These are phyloP conservation scores for Hozukius guyotensis DNA, from an alignment of 2,797 vertebrate species.

Conservation along the genomic window DNA sequence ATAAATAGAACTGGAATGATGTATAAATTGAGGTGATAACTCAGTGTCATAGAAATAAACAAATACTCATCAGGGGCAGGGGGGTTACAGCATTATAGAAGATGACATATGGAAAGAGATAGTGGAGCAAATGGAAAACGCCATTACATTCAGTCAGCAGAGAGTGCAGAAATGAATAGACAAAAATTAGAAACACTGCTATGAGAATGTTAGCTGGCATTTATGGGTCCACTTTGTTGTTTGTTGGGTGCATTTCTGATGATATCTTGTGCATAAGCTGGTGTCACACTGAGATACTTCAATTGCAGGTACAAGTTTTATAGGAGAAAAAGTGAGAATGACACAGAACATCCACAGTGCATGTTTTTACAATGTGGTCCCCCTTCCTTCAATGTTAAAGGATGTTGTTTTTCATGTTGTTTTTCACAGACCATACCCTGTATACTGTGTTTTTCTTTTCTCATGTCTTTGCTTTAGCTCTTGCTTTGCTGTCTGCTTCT, in stretches of 20 bases:
- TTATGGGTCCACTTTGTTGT: neutral
- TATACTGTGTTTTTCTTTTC: neutral
- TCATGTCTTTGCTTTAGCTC: neutral
- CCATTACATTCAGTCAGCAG: neutral
- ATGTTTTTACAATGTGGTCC: neutral
- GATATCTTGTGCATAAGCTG: neutral
- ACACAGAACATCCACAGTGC: neutral
- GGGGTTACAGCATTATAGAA: neutral
- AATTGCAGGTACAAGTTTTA: conserved; percentile 3
- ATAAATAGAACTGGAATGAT: conserved; percentile 7
- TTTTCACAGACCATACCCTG: neutral
- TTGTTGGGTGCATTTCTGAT: conserved; percentile 7
- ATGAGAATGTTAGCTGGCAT: neutral
- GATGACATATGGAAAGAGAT: neutral
- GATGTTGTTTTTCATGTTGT: conserved; percentile 13
- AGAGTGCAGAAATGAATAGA: neutral
- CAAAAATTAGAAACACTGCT: neutral
- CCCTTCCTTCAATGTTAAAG: neutral
- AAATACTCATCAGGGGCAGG: neutral
- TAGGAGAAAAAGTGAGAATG: neutral
- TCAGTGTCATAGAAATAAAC: conserved; percentile 1
- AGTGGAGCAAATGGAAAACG: neutral
- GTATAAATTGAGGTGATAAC: neutral
- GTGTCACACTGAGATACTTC: neutral
- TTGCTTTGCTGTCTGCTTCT: neutral